A percentile compares a stretch with the other conserved stretches of the same genome.
Conservation (phyloP, 2,797 vertebrate species). For the Lemur catta region DNA sequence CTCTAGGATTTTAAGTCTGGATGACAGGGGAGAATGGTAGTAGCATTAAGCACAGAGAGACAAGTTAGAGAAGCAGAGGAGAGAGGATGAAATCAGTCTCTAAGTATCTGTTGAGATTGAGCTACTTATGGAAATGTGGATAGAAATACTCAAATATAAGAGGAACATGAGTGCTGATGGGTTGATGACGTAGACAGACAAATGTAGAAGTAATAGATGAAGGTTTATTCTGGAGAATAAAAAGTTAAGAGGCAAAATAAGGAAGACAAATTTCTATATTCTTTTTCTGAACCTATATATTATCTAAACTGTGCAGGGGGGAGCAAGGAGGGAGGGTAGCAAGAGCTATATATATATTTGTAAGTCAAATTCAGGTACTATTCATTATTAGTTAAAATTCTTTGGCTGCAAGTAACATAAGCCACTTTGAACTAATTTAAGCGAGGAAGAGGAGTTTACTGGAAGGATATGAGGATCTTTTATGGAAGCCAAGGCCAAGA, state of each 20-base stretch:
- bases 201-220: not conserved
- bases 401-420: slow-evolving; percentile 7
- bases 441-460: not conserved
- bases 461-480: not conserved
- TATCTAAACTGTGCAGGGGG: not conserved
- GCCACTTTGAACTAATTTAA: slow-evolving; percentile 18
- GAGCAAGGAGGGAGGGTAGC: not conserved
- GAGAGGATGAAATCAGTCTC: not conserved
- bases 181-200: not conserved
- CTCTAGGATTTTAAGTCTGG: not conserved
- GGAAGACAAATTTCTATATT: not conserved
- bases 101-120: not conserved
- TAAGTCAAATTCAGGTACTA: not conserved
- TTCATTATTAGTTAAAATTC: not conserved
- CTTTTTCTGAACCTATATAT: not conserved
- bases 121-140: not conserved
- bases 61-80: slow-evolving; percentile 25
- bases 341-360: not conserved
- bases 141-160: not conserved
- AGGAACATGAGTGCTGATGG: not conserved
- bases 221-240: not conserved
- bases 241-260: not conserved
- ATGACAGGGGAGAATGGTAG: not conserved
- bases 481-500: not conserved
- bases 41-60: not conserved